phyloP scores from a whole-genome alignment of 2,888 invertebrate genomes.

The Pristionchus entomophagus region DNA sequence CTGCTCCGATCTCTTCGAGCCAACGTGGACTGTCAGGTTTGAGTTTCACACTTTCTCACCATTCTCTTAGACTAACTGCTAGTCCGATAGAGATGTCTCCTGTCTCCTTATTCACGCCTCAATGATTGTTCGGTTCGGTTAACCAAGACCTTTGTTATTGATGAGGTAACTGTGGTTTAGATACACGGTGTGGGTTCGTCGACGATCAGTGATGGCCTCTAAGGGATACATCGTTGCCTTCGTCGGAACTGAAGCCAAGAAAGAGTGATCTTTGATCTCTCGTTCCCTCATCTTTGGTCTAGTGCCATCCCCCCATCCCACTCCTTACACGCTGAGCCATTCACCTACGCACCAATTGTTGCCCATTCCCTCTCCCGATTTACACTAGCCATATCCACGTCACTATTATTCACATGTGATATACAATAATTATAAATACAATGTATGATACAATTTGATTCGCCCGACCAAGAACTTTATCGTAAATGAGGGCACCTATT shows the following conservation, averaged over 20 bases:
- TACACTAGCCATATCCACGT: constrained; percentile 13
- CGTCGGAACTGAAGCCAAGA: background rate
- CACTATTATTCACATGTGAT: constrained; percentile 11
- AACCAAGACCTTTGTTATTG: too few relatives aligned
- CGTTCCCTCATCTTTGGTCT: background rate
- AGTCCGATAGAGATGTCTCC: too few relatives aligned
- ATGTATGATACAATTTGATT: background rate
- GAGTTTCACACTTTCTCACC: too few relatives aligned
- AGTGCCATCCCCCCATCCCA: background rate
- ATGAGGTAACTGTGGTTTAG: constrained; percentile 46
- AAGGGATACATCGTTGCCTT: constrained; percentile 73
- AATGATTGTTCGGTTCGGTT: too few relatives aligned
- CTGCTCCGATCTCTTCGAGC: constrained; percentile 63
- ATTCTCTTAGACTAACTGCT: too few relatives aligned
- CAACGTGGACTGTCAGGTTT: constrained; percentile 72
- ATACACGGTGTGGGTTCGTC: constrained; percentile 74
- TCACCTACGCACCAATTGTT: constrained; percentile 7
- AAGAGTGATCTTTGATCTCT: constrained; percentile 32
- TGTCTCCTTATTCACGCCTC: too few relatives aligned
- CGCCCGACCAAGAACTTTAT: constrained; percentile 22
- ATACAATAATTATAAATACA: background rate
- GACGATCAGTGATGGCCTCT: constrained; percentile 74
- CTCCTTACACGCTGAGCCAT: background rate
- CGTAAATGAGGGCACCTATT: background rate
- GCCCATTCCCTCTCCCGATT: background rate